Evolutionary conservation across 2,113 vertebrate genomes (phyloP).

Genomic region (Chelonoidis abingdonii): DNA sequence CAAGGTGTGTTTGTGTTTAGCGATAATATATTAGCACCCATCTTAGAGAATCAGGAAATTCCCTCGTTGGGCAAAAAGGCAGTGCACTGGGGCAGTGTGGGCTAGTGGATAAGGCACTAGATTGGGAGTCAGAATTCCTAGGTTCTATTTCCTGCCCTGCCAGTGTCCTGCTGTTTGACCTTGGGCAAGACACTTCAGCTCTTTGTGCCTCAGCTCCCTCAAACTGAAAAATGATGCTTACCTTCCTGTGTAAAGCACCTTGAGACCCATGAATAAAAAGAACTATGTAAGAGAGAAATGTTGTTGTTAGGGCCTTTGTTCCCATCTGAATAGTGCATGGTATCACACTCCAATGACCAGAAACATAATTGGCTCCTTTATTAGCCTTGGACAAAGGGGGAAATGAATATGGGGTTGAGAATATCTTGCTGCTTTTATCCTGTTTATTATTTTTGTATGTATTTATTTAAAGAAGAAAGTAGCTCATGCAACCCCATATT

Average conservation of each 20-base stretch:
- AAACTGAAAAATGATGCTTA: background rate
- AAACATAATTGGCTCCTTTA: accelerated
- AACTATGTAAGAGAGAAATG: background rate
- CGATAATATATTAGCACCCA: background rate
- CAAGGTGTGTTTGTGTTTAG: background rate
- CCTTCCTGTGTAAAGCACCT: background rate
- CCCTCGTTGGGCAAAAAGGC: background rate
- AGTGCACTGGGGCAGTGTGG: background rate
- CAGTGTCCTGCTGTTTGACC: background rate
- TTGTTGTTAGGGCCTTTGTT: background rate
- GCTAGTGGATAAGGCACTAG: background rate
- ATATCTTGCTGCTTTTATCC: background rate
- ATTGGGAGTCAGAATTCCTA: background rate
- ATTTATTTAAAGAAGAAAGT: background rate
- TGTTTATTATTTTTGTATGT: background rate
- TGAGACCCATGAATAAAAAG: background rate
- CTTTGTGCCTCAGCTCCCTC: background rate
- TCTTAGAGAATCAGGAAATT: background rate
- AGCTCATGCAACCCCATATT: background rate
- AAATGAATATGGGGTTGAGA: background rate
- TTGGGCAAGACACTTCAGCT: background rate
- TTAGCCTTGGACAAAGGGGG: background rate
- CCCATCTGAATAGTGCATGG: background rate
- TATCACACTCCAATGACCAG: accelerated
- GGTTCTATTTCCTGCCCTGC: background rate